Conservation (phyloP, 2,113 vertebrate species). For the Microtus pennsylvanicus region DNA sequence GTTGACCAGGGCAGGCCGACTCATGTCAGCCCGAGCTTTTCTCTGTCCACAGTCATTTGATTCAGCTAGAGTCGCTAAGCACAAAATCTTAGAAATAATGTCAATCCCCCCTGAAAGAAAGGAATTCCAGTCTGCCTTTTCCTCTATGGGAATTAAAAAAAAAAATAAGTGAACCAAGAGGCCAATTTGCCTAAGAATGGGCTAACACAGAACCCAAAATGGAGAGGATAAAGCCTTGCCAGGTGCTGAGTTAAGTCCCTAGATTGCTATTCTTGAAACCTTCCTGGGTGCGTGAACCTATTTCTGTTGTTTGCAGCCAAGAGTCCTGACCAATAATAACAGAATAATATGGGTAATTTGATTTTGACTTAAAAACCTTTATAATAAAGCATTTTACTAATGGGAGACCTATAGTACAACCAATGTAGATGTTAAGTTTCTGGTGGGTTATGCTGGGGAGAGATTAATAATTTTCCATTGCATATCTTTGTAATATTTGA, state of each 20-base stretch:
- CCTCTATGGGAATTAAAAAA: neutral
- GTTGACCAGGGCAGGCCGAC: neutral
- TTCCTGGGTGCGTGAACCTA: neutral
- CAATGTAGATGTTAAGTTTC: neutral
- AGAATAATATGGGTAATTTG: neutral
- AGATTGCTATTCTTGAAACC: neutral
- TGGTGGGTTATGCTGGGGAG: neutral
- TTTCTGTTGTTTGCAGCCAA: slow-evolving; percentile 14
- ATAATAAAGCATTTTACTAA: neutral
- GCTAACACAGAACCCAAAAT: neutral
- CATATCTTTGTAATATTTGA: neutral
- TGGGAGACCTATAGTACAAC: neutral
- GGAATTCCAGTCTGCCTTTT: neutral
- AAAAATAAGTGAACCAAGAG: neutral
- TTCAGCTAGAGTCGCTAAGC: neutral
- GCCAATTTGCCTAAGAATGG: neutral
- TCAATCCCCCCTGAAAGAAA: neutral
- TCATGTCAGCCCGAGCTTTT: neutral
- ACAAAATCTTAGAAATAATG: neutral
- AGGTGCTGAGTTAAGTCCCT: neutral
- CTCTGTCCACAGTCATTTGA: neutral
- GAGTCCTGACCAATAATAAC: neutral
- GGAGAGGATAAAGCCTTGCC: neutral
- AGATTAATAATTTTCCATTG: neutral
- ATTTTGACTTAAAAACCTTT: neutral